phyloP scores from a whole-genome alignment of 2,888 invertebrate species.

The Polyommatus iphigenia region DNA sequence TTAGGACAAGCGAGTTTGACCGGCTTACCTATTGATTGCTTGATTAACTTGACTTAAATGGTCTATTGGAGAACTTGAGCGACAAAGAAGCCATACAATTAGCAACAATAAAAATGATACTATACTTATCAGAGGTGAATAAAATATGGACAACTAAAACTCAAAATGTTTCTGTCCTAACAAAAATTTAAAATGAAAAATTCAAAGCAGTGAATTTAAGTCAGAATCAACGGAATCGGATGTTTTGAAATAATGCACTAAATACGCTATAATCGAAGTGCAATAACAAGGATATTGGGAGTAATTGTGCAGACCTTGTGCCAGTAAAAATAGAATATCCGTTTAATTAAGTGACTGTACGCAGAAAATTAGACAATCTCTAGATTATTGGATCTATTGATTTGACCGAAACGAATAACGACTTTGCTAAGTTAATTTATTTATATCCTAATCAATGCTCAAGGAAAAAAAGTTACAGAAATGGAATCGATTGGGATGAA shows the following conservation, averaged over 20 bases:
- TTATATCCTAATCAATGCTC: background rate
- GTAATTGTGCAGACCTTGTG: constrained; percentile 18
- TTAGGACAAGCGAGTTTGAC: background rate
- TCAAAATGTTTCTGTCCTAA: background rate
- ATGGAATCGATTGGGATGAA: background rate
- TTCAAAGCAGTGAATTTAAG: background rate
- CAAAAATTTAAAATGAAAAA: background rate
- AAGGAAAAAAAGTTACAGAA: background rate
- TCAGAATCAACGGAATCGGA: background rate
- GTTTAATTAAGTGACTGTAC: background rate
- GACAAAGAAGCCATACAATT: background rate
- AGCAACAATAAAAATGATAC: background rate
- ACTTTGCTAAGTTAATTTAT: background rate
- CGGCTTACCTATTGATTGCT: background rate
- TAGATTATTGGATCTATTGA: constrained; percentile 14
- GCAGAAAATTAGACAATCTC: background rate
- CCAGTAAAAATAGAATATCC: constrained; percentile 14
- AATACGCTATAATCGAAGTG: background rate
- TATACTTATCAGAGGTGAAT: background rate
- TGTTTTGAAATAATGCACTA: background rate
- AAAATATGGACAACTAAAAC: background rate
- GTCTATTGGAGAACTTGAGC: background rate
- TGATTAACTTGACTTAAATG: background rate
- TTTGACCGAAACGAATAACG: background rate
- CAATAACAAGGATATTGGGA: background rate